Evolutionary conservation across 2,888 invertebrate species (phyloP).

Genomic region (Eupithecia exiguata): DNA sequence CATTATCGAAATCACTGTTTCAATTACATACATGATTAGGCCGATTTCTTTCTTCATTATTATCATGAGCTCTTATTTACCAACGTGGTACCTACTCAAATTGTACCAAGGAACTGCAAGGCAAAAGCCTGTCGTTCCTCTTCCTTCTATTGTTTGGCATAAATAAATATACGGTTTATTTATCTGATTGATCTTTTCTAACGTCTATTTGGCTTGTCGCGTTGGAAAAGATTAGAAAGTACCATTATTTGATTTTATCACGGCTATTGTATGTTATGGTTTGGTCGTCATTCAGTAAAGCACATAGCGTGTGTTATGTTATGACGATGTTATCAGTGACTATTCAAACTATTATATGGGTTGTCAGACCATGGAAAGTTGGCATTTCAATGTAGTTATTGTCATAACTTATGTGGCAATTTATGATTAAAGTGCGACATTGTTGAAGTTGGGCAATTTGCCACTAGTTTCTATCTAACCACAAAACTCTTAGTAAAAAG

Average conservation of each 20-base stretch:
- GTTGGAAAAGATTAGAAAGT: conserved; percentile 75
- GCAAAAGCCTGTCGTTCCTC: background rate
- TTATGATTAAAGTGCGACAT: conserved; percentile 11
- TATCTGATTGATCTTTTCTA: background rate
- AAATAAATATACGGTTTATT: background rate
- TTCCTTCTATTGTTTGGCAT: background rate
- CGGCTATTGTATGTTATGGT: conserved; percentile 49
- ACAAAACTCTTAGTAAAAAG: background rate
- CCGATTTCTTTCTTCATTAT: background rate
- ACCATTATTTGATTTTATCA: conserved; percentile 53
- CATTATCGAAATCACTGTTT: conserved; percentile 55
- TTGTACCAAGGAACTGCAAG: background rate
- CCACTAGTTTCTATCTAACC: conserved; percentile 1
- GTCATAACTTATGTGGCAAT: conserved; percentile 33
- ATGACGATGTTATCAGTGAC: conserved; percentile 67
- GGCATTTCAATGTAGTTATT: conserved; percentile 46
- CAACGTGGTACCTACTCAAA: background rate
- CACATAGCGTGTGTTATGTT: conserved; percentile 46
- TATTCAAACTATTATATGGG: conserved; percentile 58
- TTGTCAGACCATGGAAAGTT: conserved; percentile 66
- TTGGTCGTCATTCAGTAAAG: conserved; percentile 50
- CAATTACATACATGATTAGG: conserved; percentile 39
- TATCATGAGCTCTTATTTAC: background rate
- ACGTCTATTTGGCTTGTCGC: conserved; percentile 51
- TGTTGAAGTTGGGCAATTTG: conserved; percentile 18